Conservation (phyloP, 2,113 vertebrate genomes). For the Orthonyx spaldingii region DNA sequence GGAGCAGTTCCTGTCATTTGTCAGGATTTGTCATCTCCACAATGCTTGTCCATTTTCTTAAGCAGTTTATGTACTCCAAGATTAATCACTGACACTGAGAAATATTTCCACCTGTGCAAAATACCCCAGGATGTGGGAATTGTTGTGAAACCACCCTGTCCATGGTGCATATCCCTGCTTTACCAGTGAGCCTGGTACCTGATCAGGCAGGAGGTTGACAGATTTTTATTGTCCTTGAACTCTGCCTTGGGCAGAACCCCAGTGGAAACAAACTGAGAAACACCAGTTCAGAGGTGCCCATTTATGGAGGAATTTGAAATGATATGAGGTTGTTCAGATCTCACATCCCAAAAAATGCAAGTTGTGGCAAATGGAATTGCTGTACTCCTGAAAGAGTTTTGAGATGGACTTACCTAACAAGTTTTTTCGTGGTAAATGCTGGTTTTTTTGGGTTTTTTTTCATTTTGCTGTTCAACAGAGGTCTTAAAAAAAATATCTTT, state of each 20-base stretch:
- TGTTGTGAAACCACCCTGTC: background rate
- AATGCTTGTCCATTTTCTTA: background rate
- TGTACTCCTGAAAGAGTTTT: background rate
- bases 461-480: background rate
- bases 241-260: background rate
- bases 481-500: background rate
- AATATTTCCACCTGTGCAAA: background rate
- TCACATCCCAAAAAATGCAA: background rate
- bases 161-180: background rate
- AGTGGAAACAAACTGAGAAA: background rate
- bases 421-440: background rate
- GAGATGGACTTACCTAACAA: background rate
- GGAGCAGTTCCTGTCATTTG: background rate
- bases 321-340: background rate
- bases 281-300: background rate
- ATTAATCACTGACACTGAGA: background rate
- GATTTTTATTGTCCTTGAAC: background rate
- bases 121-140: background rate
- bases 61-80: background rate
- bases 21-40: background rate
- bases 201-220: background rate
- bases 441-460: background rate
- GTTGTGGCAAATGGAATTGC: background rate
- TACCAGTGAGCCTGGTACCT: background rate
- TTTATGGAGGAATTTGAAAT: background rate